Evolutionary conservation across 2,888 invertebrate species (phyloP).

Genomic region (Linyphia triangularis): DNA sequence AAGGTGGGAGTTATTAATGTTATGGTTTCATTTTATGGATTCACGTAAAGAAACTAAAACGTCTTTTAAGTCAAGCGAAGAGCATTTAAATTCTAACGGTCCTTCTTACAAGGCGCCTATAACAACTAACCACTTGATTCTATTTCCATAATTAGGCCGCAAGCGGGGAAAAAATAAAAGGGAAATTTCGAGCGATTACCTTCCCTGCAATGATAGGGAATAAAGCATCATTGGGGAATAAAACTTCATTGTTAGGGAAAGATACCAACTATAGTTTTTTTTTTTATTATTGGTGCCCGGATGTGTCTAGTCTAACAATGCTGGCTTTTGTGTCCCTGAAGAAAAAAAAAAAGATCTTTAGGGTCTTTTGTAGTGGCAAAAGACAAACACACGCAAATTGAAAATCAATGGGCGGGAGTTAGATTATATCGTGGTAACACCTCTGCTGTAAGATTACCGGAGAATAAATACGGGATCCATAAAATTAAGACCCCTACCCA

Average conservation of each 20-base stretch:
- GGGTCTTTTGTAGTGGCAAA: not conserved
- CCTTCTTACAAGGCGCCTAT: not conserved
- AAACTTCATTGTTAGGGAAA: not conserved
- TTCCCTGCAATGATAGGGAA: not conserved
- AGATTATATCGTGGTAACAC: conserved; percentile 37
- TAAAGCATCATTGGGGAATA: not conserved
- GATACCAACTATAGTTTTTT: not conserved
- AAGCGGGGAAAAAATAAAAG: not conserved
- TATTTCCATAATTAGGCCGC: conserved; percentile 48
- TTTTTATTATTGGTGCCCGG: not conserved
- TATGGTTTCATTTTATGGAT: conserved; percentile 35
- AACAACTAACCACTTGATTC: not conserved
- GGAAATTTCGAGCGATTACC: not conserved
- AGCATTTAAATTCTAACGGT: conserved; percentile 50
- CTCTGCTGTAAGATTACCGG: conserved; percentile 13
- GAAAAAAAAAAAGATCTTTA: not conserved
- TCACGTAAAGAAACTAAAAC: conserved; percentile 25
- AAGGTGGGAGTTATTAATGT: conserved; percentile 37
- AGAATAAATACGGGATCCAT: conserved; percentile 29
- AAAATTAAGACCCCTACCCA: conserved; percentile 22
- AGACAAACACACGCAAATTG: conserved; percentile 35
- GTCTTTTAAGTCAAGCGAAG: conserved; percentile 22
- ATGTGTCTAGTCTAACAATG: not conserved
- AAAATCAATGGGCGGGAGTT: conserved; percentile 39
- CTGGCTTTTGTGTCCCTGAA: not conserved